Conservation (phyloP, 2,113 vertebrate species). For the Dryoscopus gambensis region DNA sequence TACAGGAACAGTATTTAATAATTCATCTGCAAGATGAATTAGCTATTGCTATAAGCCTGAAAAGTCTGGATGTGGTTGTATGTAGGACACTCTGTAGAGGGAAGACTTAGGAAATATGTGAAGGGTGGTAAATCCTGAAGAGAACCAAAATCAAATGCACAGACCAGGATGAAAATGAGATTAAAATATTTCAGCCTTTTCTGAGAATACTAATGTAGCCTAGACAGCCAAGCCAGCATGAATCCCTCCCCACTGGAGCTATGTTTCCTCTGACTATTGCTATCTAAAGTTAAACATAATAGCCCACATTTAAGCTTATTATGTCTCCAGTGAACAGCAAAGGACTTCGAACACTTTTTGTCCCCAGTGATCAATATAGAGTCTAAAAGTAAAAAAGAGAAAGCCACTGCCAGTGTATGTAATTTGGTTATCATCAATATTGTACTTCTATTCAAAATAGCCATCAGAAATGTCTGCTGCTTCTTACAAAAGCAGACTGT, state of each 20-base stretch:
- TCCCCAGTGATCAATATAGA: neutral
- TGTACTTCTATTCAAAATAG: neutral
- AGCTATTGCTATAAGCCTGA: neutral
- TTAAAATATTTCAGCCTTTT: neutral
- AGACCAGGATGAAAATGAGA: neutral
- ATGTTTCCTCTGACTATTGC: neutral
- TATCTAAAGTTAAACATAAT: neutral
- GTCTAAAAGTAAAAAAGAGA: neutral
- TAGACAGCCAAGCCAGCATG: neutral
- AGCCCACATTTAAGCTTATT: neutral
- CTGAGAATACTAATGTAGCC: neutral
- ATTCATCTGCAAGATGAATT: neutral
- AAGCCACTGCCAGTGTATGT: neutral
- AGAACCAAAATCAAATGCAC: neutral
- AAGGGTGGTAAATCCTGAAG: neutral
- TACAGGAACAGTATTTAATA: neutral
- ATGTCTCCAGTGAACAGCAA: neutral
- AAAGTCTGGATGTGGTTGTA: neutral
- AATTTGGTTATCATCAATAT: neutral
- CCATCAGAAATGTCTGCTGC: neutral
- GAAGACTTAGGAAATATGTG: neutral
- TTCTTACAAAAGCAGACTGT: neutral
- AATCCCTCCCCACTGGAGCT: neutral
- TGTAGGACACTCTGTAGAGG: neutral
- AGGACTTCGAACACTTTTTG: neutral